A percentile compares a stretch with the other conserved stretches of the same genome.
phyloP scores from a whole-genome alignment of 1,140 invertebrate genomes.

The Philotrypesis tridentata region DNA sequence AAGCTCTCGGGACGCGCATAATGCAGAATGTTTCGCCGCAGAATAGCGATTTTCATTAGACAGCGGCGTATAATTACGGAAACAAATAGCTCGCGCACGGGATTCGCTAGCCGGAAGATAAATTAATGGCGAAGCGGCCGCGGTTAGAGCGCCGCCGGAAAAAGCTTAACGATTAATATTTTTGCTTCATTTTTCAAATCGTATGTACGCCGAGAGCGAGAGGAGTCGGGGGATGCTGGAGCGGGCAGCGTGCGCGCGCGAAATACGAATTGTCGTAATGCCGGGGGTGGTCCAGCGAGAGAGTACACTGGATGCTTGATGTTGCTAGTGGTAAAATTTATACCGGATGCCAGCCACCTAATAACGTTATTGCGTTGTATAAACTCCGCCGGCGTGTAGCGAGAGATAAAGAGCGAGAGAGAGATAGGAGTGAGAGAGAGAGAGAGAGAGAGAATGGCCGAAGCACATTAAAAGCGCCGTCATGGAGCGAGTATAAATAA shows the following conservation, averaged over 20 bases:
- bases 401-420: slow-evolving; percentile 40
- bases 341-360: slow-evolving; percentile 69
- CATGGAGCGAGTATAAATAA: slow-evolving; percentile 67
- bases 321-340: slow-evolving; percentile 65
- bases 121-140: not conserved
- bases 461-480: slow-evolving; percentile 64
- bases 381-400: slow-evolving; percentile 57
- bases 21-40: not conserved
- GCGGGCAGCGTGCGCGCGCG: not conserved
- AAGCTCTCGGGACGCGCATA: not conserved
- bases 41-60: not conserved
- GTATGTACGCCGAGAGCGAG: not conserved
- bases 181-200: slow-evolving; percentile 27
- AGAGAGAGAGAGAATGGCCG: slow-evolving; percentile 38
- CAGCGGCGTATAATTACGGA: not conserved
- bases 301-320: slow-evolving; percentile 15
- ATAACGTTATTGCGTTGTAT: slow-evolving; percentile 71
- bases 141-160: slow-evolving; percentile 13
- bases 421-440: not conserved
- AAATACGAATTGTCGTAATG: slow-evolving; percentile 47
- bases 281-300: not conserved
- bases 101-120: not conserved
- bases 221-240: not conserved
- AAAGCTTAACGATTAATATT: slow-evolving; percentile 43
- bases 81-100: not conserved